A percentile compares a stretch with the other conserved stretches of the same genome.
These are phyloP conservation scores for Lethocerus indicus DNA, from an alignment of 1,140 invertebrate genomes.

Conservation along the genomic window DNA sequence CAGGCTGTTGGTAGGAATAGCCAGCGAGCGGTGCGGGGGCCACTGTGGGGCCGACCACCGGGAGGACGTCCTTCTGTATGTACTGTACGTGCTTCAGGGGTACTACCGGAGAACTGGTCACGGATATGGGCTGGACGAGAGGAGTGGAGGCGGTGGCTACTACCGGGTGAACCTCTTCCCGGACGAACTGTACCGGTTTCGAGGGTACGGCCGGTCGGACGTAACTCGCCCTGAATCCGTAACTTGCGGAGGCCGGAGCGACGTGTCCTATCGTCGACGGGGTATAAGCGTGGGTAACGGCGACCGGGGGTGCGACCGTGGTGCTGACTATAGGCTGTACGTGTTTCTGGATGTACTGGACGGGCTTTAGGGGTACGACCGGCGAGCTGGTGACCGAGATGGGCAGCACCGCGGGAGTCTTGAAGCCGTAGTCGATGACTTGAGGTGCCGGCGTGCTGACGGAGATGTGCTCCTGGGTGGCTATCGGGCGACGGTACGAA, in stretches of 20 bases:
- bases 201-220: neutral
- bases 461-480: neutral
- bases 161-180: neutral
- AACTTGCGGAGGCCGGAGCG: no score
- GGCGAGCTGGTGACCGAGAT: conserved; percentile 12
- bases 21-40: conserved; percentile 1
- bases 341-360: no score
- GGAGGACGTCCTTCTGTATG: neutral
- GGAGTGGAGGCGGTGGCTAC: neutral
- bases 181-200: neutral
- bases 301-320: neutral
- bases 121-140: conserved; percentile 4
- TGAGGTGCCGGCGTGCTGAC: conserved; percentile 10
- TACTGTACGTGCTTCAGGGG: conserved; percentile 16
- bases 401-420: neutral
- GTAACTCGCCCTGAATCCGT: no score
- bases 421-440: conserved; percentile 8
- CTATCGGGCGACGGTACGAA: neutral
- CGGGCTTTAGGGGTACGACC: conserved; percentile 19
- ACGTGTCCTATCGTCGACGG: neutral
- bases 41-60: neutral
- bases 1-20: conserved; percentile 8
- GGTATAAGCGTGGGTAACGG: neutral
- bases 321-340: neutral
- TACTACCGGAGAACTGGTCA: conserved; percentile 11